A percentile compares a stretch with the other conserved stretches of the same genome.
Evolutionary conservation across 2,888 invertebrate genomes (phyloP).

Genomic region (Andrena hattorfiana): DNA sequence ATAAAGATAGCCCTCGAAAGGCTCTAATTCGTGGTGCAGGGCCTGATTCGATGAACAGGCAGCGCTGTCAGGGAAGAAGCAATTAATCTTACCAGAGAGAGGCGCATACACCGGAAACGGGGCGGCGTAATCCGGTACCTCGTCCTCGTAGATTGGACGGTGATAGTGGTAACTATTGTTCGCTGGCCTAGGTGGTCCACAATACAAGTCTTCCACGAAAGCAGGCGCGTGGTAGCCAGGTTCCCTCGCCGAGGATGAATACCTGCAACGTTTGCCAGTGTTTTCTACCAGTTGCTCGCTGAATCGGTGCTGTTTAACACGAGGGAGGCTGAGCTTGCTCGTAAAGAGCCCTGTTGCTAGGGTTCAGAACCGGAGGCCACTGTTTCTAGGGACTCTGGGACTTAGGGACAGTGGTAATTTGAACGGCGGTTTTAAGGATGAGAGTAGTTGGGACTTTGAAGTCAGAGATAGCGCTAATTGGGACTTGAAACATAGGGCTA

Average conservation of each 20-base stretch:
- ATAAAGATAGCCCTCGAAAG: not conserved
- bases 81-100: conserved; percentile 77
- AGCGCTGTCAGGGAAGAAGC: conserved; percentile 16
- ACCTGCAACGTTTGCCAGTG: conserved; percentile 35
- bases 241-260: conserved; percentile 75
- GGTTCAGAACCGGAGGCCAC: too few species aligned
- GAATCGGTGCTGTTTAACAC: not conserved
- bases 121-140: conserved; percentile 76
- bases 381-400: too few species aligned
- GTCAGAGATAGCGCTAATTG: too few species aligned
- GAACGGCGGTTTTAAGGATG: too few species aligned
- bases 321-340: not conserved
- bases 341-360: too few species aligned
- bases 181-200: conserved; percentile 73
- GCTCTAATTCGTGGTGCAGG: not conserved
- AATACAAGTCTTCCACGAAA: conserved; percentile 81
- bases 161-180: conserved; percentile 77
- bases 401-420: too few species aligned
- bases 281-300: not conserved
- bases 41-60: not conserved
- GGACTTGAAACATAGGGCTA: too few species aligned
- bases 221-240: conserved; percentile 80
- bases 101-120: conserved; percentile 79
- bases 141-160: conserved; percentile 81
- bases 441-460: too few species aligned